A percentile compares a stretch with the other conserved stretches of the same genome.
phyloP scores from a whole-genome alignment of 1,140 invertebrate genomes.

The Diplogasteroides magnus region DNA sequence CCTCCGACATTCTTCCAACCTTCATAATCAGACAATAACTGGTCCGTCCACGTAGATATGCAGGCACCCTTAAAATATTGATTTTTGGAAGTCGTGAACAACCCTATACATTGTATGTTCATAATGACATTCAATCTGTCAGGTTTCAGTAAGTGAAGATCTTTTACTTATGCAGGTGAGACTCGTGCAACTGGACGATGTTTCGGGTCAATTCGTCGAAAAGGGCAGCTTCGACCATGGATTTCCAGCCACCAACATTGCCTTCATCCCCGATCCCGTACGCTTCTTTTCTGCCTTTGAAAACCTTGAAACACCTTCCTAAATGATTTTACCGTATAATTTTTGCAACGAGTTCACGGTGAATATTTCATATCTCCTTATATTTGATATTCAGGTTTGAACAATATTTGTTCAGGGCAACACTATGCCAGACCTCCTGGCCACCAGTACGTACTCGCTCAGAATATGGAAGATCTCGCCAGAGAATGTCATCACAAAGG shows the following conservation, averaged over 20 bases:
- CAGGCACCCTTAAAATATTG: too few relatives aligned
- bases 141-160: slow-evolving; percentile 75
- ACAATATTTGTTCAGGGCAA: slow-evolving; percentile 70
- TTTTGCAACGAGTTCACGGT: slow-evolving; percentile 18
- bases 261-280: slow-evolving; percentile 95
- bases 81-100: too few relatives aligned
- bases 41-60: too few relatives aligned
- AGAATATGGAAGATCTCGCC: slow-evolving; percentile 89
- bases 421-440: slow-evolving; percentile 80
- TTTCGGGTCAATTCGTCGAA: slow-evolving; percentile 87
- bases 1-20: not conserved
- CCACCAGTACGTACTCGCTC: slow-evolving; percentile 87
- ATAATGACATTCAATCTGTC: not conserved
- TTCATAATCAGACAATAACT: too few relatives aligned
- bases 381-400: too few relatives aligned
- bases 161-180: slow-evolving; percentile 70
- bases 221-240: slow-evolving; percentile 96
- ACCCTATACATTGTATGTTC: too few relatives aligned
- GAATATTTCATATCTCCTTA: slow-evolving; percentile 30
- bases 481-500: slow-evolving; percentile 60
- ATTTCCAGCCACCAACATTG: slow-evolving; percentile 97
- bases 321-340: too few relatives aligned
- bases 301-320: too few relatives aligned
- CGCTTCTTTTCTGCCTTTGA: too few relatives aligned
- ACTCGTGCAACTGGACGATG: slow-evolving; percentile 93